Conservation (phyloP, 2,888 invertebrate species). For the Drosophila pseudotalamancana region DNA sequence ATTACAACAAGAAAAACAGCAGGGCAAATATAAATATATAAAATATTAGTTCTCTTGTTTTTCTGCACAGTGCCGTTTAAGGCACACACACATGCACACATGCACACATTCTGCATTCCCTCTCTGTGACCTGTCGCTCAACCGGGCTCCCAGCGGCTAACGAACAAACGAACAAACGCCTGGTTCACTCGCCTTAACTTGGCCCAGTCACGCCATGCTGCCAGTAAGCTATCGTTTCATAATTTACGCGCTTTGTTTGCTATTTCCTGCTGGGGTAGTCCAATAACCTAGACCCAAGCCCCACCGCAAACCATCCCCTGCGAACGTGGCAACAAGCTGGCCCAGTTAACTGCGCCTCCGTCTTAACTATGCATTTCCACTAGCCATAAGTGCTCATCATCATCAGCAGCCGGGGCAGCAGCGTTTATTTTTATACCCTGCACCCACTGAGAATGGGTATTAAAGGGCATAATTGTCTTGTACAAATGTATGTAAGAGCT, state of each 20-base stretch:
- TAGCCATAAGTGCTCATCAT: slow-evolving; percentile 69
- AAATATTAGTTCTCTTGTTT: slow-evolving; percentile 69
- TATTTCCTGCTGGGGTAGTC: slow-evolving; percentile 66
- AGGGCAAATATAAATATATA: slow-evolving; percentile 73
- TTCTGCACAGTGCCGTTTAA: slow-evolving; percentile 24
- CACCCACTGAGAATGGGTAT: neutral
- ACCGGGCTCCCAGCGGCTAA: slow-evolving; percentile 33
- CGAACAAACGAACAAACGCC: slow-evolving; percentile 8
- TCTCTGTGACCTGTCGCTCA: slow-evolving; percentile 28
- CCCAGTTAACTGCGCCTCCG: slow-evolving; percentile 38
- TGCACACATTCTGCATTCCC: slow-evolving; percentile 50
- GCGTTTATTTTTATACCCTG: slow-evolving; percentile 30
- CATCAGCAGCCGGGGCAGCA: slow-evolving; percentile 31
- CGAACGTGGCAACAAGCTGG: slow-evolving; percentile 47
- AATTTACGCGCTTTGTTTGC: slow-evolving; percentile 78
- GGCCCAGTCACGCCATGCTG: slow-evolving; percentile 69
- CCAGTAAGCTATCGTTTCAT: slow-evolving; percentile 74
- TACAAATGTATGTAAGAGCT: slow-evolving; percentile 4
- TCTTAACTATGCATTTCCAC: slow-evolving; percentile 49
- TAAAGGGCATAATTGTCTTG: neutral
- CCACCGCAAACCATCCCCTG: neutral
- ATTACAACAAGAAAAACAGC: slow-evolving; percentile 63
- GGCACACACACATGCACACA: slow-evolving; percentile 28
- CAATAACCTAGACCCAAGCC: slow-evolving; percentile 17
- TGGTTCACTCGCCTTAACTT: slow-evolving; percentile 63